Percentiles rank a stretch among this genome's conserved stretches.
Evolutionary conservation across 2,797 vertebrate genomes (phyloP).

Genomic region (Babyrousa celebensis): DNA sequence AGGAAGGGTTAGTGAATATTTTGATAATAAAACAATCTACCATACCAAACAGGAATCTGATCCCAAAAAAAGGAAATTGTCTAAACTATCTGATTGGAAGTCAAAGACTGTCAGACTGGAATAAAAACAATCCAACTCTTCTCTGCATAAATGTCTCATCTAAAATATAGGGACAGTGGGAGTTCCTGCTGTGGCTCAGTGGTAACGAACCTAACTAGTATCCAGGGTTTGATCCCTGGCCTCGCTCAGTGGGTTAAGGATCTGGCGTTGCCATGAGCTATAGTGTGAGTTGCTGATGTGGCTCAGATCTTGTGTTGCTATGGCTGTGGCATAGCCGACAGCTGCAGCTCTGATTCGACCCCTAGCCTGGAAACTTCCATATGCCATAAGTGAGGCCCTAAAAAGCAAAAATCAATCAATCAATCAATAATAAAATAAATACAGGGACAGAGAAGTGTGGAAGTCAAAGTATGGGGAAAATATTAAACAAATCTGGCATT

Average conservation of each 20-base stretch:
- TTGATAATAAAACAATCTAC: neutral
- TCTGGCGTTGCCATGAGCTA: too few relatives aligned
- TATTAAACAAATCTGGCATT: neutral
- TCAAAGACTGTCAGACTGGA: neutral
- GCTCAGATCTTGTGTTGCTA: too few relatives aligned
- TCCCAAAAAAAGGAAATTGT: neutral
- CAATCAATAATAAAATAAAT: neutral
- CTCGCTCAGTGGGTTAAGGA: too few relatives aligned
- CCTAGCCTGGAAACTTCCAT: too few relatives aligned
- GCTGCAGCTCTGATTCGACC: too few relatives aligned
- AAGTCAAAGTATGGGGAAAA: conserved; percentile 16
- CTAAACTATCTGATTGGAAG: conserved; percentile 6
- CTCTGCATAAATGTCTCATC: neutral
- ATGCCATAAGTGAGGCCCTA: too few relatives aligned
- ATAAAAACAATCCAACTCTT: conserved; percentile 17
- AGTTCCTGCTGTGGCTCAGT: too few relatives aligned
- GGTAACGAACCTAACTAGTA: too few relatives aligned
- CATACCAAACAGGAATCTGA: neutral
- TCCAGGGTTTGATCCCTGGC: too few relatives aligned
- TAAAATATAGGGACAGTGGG: neutral
- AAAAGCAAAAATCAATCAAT: too few relatives aligned
- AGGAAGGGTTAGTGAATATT: neutral
- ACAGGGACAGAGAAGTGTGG: neutral
- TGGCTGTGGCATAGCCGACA: too few relatives aligned
- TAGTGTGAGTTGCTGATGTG: too few relatives aligned